Conservation (phyloP, 2,888 invertebrate genomes). For the Tanaodytes sp. region DNA sequence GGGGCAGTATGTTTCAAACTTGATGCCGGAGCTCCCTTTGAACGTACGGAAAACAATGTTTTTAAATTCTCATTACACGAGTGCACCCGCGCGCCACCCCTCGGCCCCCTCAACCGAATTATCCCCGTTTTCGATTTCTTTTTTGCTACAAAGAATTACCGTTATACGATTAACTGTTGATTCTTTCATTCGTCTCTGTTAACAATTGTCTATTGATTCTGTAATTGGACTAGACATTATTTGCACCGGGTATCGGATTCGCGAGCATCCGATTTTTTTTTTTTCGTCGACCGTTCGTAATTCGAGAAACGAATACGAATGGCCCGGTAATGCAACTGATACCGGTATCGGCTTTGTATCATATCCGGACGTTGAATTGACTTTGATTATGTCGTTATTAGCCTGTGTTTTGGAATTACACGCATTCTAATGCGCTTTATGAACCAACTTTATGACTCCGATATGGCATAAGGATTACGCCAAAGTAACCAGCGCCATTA, state of each 20-base stretch:
- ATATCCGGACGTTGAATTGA: conserved; percentile 34
- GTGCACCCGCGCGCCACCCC: too few species aligned
- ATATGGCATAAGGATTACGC: conserved; percentile 35
- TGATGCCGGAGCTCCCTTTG: too few species aligned
- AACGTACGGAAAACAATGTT: background rate
- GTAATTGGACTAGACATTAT: conserved; percentile 42
- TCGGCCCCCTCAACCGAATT: background rate
- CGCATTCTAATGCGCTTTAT: conserved; percentile 35
- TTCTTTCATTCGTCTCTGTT: conserved; percentile 22
- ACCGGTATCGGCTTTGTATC: conserved; percentile 37
- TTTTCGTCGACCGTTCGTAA: conserved; percentile 22
- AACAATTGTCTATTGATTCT: conserved; percentile 35
- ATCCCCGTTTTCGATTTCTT: background rate
- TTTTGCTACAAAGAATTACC: background rate
- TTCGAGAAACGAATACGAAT: conserved; percentile 41
- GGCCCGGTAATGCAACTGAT: conserved; percentile 38
- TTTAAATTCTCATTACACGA: conserved; percentile 3
- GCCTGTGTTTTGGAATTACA: conserved; percentile 41
- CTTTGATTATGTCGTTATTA: conserved; percentile 52
- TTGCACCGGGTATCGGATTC: conserved; percentile 32
- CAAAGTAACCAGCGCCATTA: conserved; percentile 22
- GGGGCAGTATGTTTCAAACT: too few species aligned
- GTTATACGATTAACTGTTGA: conserved; percentile 25
- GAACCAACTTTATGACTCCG: conserved; percentile 36
- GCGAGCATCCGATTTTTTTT: conserved; percentile 20